These are phyloP conservation scores for Chondrilla cf. caribensis DNA, from an alignment of 37 sponge, comb jelly and placozoan genomes.

Conservation along the genomic window DNA sequence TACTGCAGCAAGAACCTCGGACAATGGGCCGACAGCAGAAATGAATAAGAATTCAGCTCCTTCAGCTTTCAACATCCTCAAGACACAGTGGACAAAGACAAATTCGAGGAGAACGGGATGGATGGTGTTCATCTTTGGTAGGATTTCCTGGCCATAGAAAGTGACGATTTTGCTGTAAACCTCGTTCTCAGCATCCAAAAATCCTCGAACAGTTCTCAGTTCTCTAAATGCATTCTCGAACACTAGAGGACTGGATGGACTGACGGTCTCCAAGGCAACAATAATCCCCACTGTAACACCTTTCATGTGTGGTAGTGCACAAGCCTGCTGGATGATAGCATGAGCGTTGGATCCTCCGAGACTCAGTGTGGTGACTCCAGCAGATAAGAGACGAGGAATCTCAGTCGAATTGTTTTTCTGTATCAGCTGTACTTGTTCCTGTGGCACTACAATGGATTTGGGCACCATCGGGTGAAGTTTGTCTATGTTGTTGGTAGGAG, in stretches of 20 bases:
- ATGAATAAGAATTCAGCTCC: constrained; percentile 3
- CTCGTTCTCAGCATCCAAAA: neutral
- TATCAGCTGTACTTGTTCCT: constrained; percentile 3
- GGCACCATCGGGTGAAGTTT: neutral
- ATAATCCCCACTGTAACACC: constrained; percentile 17
- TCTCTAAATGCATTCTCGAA: constrained; percentile 10
- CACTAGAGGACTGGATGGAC: neutral
- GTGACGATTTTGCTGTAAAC: neutral
- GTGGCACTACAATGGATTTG: neutral
- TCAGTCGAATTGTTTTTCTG: neutral
- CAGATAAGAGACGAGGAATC: neutral
- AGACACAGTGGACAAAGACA: constrained; percentile 4
- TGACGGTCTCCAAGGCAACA: neutral
- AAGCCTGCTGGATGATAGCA: constrained; percentile 31
- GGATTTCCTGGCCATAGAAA: neutral
- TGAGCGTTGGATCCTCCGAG: constrained; percentile 37
- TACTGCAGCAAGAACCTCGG: constrained; percentile 30
- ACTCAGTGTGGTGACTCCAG: constrained; percentile 38
- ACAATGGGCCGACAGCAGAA: neutral
- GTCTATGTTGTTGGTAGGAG: constrained; percentile 18
- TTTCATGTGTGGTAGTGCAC: constrained; percentile 28
- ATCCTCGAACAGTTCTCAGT: neutral
- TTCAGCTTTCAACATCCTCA: neutral
- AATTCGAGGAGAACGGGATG: constrained; percentile 19
- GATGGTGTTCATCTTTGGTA: neutral